Conservation (phyloP, 2,888 invertebrate genomes). For the Dugesia japonica region DNA sequence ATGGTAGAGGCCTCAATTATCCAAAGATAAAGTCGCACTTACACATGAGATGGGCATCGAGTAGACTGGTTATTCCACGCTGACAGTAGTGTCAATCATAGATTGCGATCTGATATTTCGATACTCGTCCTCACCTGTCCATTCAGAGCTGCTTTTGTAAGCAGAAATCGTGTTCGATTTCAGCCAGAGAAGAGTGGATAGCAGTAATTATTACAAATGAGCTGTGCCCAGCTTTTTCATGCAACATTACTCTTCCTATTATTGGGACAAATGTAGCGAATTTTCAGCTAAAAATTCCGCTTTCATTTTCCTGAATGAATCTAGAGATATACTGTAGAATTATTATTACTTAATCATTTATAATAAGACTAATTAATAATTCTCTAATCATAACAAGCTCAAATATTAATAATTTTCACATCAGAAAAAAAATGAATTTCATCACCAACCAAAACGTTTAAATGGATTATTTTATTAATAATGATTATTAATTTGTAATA, state of each 20-base stretch:
- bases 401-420: neutral
- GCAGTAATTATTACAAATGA: constrained; percentile 20
- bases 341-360: neutral
- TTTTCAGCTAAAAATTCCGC: constrained; percentile 20
- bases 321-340: constrained; percentile 8
- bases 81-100: constrained; percentile 20
- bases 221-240: constrained; percentile 20
- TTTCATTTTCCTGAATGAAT: constrained; percentile 20
- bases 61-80: constrained; percentile 13
- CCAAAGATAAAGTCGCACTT: constrained; percentile 14
- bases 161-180: constrained; percentile 20
- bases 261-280: constrained; percentile 20
- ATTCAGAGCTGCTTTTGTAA: constrained; percentile 4
- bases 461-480: no score
- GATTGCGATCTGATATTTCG: constrained; percentile 20
- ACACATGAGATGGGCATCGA: constrained; percentile 12
- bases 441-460: no score
- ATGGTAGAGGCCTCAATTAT: constrained; percentile 20
- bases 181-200: constrained; percentile 20
- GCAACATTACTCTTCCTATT: constrained; percentile 20
- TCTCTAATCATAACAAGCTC: neutral
- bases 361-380: constrained; percentile 6
- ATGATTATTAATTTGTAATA: no score
- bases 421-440: no score
- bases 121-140: constrained; percentile 20